These are phyloP conservation scores for Drosophila parthenogenetica DNA, from an alignment of 2,888 invertebrate genomes.

Conservation along the genomic window DNA sequence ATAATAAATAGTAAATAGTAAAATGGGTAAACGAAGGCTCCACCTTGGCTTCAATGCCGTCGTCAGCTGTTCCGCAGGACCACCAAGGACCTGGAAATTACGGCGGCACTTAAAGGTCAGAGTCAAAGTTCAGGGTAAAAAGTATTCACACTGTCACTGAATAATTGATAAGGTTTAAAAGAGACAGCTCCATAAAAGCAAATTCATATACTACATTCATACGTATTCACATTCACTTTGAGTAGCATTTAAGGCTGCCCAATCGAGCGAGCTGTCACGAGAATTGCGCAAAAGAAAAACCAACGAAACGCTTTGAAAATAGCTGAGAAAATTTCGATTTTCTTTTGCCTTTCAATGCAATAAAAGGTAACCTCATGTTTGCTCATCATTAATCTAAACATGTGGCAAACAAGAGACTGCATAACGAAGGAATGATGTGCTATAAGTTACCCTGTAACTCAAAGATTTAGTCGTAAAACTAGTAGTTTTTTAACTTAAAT, in stretches of 20 bases:
- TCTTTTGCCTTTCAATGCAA: constrained; percentile 38
- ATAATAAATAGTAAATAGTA: constrained; percentile 53
- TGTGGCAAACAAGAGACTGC: constrained; percentile 30
- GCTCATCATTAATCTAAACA: constrained; percentile 63
- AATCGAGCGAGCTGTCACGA: constrained; percentile 29
- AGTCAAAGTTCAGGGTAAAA: constrained; percentile 70
- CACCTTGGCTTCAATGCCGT: constrained; percentile 23
- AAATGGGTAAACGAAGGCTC: constrained; percentile 3
- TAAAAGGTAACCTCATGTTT: constrained; percentile 46
- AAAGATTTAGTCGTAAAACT: no score
- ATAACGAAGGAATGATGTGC: neutral
- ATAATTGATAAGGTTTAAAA: constrained; percentile 70
- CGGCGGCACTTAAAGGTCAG: constrained; percentile 56
- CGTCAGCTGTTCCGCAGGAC: constrained; percentile 55
- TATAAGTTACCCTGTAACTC: neutral
- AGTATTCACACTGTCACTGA: constrained; percentile 55
- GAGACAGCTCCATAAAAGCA: constrained; percentile 30
- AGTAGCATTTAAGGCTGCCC: constrained; percentile 7
- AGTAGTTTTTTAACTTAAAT: no score
- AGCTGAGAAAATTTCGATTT: constrained; percentile 43
- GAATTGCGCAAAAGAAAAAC: constrained; percentile 25
- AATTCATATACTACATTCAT: constrained; percentile 6
- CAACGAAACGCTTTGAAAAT: constrained; percentile 28
- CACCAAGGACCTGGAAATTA: constrained; percentile 32
- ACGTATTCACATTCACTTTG: constrained; percentile 2